A percentile compares a stretch with the other conserved stretches of the same genome.
Evolutionary conservation across 2,113 vertebrate genomes (phyloP).

Genomic region (Macaca mulatta): DNA sequence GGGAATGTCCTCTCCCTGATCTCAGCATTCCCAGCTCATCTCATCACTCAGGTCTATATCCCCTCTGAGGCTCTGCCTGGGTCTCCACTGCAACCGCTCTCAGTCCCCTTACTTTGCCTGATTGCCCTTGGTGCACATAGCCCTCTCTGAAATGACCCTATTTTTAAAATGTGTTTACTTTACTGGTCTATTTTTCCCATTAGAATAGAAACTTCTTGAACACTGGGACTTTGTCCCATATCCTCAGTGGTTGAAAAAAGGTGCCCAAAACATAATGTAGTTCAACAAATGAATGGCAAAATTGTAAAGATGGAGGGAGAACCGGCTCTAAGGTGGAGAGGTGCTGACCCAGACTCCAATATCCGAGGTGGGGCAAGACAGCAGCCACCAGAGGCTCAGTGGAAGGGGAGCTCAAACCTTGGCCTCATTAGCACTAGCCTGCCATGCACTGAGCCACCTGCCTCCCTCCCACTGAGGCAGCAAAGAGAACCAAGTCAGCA

Average conservation of each 20-base stretch:
- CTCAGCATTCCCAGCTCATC: background rate
- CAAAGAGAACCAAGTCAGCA: background rate
- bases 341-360: background rate
- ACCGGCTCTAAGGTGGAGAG: accelerated
- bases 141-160: background rate
- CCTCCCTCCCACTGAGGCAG: background rate
- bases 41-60: background rate
- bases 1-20: background rate
- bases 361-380: background rate
- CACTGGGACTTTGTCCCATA: background rate
- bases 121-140: no score
- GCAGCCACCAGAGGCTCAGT: accelerated
- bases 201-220: background rate
- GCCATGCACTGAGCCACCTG: background rate
- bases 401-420: background rate
- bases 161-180: background rate
- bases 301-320: background rate
- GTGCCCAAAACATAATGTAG: accelerated
- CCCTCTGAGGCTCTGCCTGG: background rate
- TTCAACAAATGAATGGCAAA: background rate
- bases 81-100: background rate
- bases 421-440: background rate
- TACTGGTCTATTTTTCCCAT: background rate
- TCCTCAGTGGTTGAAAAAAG: background rate
- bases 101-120: background rate